phyloP scores from a whole-genome alignment of 2,797 vertebrate species.

The Tolypeutes matacus region DNA sequence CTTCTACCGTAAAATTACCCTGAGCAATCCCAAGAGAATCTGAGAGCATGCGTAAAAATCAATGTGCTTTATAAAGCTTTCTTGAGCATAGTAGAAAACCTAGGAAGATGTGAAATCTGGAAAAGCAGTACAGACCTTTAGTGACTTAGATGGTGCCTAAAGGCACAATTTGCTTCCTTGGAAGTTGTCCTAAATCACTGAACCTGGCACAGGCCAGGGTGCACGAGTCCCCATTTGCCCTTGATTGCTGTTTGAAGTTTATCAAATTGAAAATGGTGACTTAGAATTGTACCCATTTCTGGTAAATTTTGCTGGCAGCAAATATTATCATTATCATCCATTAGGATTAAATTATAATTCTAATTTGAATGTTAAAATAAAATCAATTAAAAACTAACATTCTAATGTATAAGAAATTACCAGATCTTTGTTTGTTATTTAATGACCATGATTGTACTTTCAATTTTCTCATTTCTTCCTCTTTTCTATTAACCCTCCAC shows the following conservation, averaged over 20 bases:
- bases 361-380: not conserved
- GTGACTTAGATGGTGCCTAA: not conserved
- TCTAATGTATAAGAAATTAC: not conserved
- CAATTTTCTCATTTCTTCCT: not conserved
- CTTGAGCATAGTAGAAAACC: not conserved
- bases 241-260: not conserved
- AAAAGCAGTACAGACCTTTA: not conserved
- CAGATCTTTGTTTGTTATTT: not conserved
- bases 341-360: not conserved
- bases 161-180: not conserved
- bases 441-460: not conserved
- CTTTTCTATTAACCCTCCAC: not conserved
- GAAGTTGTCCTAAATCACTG: not conserved
- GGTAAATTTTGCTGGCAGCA: not conserved
- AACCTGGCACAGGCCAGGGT: not conserved
- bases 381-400: not conserved
- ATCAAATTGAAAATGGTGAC: not conserved
- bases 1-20: not conserved
- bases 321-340: not conserved
- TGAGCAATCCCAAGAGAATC: not conserved
- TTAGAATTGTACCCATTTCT: not conserved
- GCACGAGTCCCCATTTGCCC: fast-evolving
- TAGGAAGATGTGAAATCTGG: not conserved
- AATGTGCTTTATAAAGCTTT: not conserved
- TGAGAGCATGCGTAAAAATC: not conserved